Evolutionary conservation across 2,797 vertebrate genomes (phyloP).

Genomic region (Pangasius macronema): DNA sequence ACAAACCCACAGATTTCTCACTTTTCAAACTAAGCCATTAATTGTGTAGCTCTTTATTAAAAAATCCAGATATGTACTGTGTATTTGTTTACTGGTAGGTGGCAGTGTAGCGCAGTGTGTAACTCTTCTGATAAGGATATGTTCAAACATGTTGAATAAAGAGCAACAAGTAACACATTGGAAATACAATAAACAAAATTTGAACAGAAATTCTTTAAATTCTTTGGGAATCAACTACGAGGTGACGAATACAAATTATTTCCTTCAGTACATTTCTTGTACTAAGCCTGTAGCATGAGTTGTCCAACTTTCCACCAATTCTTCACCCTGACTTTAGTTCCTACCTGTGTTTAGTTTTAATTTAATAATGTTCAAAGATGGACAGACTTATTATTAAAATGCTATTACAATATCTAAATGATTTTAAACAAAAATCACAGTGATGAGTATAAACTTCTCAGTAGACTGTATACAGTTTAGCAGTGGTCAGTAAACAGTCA

Average conservation of each 20-base stretch:
- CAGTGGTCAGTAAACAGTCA: neutral
- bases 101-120: neutral
- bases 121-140: neutral
- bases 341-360: neutral
- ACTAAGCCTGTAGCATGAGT: neutral
- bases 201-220: neutral
- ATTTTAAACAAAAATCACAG: neutral
- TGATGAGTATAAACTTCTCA: neutral
- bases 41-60: neutral
- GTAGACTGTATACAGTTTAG: neutral
- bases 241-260: neutral
- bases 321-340: too few relatives aligned
- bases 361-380: neutral
- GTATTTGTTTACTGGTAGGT: neutral
- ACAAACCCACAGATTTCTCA: slow-evolving; percentile 29
- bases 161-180: neutral
- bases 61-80: neutral
- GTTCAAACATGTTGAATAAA: neutral
- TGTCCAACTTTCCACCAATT: neutral
- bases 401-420: neutral
- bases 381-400: neutral
- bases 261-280: neutral
- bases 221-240: neutral
- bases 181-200: neutral
- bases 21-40: slow-evolving; percentile 28